Evolutionary conservation across 2,113 vertebrate species (phyloP).

Genomic region (Psittacula cyanocephala): DNA sequence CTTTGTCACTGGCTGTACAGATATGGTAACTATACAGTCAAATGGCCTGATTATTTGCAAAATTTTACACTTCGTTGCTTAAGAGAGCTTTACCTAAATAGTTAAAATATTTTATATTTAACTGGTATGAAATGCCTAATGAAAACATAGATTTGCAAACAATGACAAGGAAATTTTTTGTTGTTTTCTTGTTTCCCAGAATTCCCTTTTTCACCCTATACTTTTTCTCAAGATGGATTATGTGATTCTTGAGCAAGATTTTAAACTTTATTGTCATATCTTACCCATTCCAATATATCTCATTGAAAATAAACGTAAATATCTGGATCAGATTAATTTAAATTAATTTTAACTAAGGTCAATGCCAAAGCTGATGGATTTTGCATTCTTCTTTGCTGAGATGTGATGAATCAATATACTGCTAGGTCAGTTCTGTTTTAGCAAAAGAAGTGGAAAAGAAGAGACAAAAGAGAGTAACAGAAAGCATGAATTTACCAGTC

Average conservation of each 20-base stretch:
- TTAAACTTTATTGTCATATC: slow-evolving; percentile 25
- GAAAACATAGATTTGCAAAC: slow-evolving; percentile 2
- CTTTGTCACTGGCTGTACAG: background rate
- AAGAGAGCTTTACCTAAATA: background rate
- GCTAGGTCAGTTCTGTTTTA: background rate
- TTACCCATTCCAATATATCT: slow-evolving; percentile 42
- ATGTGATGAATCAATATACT: background rate
- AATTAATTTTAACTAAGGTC: background rate
- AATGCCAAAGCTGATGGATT: background rate
- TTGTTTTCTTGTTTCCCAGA: background rate
- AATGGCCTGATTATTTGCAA: background rate
- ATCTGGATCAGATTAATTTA: slow-evolving; percentile 57
- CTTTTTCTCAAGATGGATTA: background rate
- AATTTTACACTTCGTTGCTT: background rate
- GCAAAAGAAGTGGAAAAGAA: background rate
- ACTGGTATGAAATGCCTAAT: background rate
- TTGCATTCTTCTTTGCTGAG: background rate
- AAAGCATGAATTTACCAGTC: background rate
- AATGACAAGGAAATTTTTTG: slow-evolving; percentile 7
- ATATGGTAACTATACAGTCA: background rate
- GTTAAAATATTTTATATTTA: background rate
- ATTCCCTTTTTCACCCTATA: background rate
- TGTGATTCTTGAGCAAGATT: background rate
- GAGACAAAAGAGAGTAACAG: background rate
- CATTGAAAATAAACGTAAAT: slow-evolving; percentile 51